These are phyloP conservation scores for Urophycis tenuis DNA, from an alignment of 2,797 vertebrate species.

Conservation along the genomic window DNA sequence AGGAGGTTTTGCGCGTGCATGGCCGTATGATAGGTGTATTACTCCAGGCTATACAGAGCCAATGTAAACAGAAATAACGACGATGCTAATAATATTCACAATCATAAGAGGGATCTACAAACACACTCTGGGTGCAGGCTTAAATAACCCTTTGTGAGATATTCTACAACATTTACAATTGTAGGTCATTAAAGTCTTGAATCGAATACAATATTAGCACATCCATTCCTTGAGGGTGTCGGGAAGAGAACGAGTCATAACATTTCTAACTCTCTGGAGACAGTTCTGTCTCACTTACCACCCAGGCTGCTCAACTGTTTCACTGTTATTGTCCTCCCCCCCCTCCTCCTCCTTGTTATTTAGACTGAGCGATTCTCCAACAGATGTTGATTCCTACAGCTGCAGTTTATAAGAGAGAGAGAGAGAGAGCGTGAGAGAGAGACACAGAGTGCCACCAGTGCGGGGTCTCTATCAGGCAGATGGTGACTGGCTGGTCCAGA, in stretches of 20 bases:
- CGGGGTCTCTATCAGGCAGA: conserved; percentile 56
- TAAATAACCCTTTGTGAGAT: neutral
- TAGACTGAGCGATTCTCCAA: conserved; percentile 45
- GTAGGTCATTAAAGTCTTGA: neutral
- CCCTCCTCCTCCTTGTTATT: conserved; percentile 35
- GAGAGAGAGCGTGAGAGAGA: conserved; percentile 32
- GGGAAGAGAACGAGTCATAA: conserved; percentile 41
- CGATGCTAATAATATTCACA: conserved; percentile 10
- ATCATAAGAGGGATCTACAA: conserved; percentile 24
- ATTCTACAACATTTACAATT: neutral
- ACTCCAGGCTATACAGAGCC: neutral
- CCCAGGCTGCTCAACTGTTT: conserved; percentile 36
- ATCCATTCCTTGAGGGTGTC: conserved; percentile 49
- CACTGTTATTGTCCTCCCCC: conserved; percentile 13
- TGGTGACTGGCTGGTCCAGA: conserved; percentile 50
- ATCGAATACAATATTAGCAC: conserved; percentile 32
- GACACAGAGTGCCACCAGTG: conserved; percentile 36
- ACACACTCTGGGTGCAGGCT: neutral
- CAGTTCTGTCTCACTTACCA: conserved; percentile 39
- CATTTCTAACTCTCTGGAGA: conserved; percentile 59
- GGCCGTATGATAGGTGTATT: neutral
- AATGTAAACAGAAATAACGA: conserved; percentile 13
- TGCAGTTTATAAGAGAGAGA: conserved; percentile 50
- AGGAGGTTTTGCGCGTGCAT: neutral
- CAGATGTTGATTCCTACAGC: conserved; percentile 64